These are phyloP conservation scores for Oreochromis tanganicae DNA, from an alignment of 2,113 vertebrate species.

Conservation along the genomic window DNA sequence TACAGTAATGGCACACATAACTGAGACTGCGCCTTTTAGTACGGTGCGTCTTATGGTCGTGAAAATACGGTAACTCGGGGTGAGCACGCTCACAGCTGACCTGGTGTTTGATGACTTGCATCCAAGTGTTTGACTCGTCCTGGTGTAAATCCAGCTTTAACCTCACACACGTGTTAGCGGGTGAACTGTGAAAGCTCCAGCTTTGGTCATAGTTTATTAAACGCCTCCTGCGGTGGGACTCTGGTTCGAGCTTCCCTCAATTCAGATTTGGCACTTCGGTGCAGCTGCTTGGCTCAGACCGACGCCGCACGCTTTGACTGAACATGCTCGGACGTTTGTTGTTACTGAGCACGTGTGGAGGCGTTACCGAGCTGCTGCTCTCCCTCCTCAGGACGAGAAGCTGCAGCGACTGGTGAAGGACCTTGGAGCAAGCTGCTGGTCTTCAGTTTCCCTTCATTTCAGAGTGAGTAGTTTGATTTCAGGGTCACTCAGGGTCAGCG, in stretches of 20 bases:
- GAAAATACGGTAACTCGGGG: too few relatives aligned
- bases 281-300: background rate
- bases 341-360: background rate
- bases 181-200: background rate
- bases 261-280: background rate
- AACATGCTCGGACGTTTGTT: background rate
- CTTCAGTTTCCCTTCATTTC: conserved; percentile 80
- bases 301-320: background rate
- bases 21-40: too few relatives aligned
- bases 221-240: background rate
- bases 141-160: background rate
- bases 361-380: background rate
- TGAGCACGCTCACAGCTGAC: background rate
- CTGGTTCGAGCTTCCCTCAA: background rate
- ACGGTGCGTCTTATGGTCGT: too few relatives aligned
- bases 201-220: background rate
- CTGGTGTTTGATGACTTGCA: background rate
- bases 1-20: too few relatives aligned
- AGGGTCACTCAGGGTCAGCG: background rate
- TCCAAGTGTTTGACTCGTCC: background rate
- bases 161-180: background rate
- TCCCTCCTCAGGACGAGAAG: conserved; percentile 78
- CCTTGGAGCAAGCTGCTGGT: conserved; percentile 84
- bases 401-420: conserved; percentile 80
- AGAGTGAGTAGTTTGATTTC: conserved; percentile 69